A percentile compares a stretch with the other conserved stretches of the same genome.
These are phyloP conservation scores for Hyperoplus lanceolatus DNA, from an alignment of 2,797 vertebrate genomes.

Conservation along the genomic window DNA sequence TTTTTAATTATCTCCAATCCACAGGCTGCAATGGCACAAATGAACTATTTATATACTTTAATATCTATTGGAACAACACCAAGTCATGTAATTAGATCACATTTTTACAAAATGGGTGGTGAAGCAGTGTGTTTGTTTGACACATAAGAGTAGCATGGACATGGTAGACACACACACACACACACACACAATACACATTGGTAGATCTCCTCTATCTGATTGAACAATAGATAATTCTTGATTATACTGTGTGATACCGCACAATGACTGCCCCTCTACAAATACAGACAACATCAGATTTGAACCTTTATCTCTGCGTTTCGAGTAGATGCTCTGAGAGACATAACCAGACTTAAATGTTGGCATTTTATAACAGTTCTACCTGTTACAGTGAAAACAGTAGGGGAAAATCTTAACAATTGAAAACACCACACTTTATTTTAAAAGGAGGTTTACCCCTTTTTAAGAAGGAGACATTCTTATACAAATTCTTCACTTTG, in stretches of 20 bases:
- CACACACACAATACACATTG: slow-evolving; percentile 31
- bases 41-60: slow-evolving; percentile 23
- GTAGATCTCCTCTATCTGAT: slow-evolving; percentile 51
- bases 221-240: slow-evolving; percentile 49
- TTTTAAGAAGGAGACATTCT: slow-evolving; percentile 29
- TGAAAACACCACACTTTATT: slow-evolving; percentile 34
- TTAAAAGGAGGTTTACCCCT: slow-evolving; percentile 31
- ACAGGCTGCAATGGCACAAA: slow-evolving; percentile 44
- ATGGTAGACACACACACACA: slow-evolving; percentile 38
- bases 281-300: slow-evolving; percentile 25
- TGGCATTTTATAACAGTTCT: slow-evolving; percentile 42
- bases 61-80: slow-evolving; percentile 30
- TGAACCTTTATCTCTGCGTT: slow-evolving; percentile 17
- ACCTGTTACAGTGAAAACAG: slow-evolving; percentile 36
- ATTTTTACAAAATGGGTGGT: slow-evolving; percentile 37
- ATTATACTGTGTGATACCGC: slow-evolving; percentile 46
- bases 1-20: slow-evolving; percentile 15
- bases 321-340: slow-evolving; percentile 23
- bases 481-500: slow-evolving; percentile 32
- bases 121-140: slow-evolving; percentile 54
- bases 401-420: slow-evolving; percentile 22
- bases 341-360: slow-evolving; percentile 45
- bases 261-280: slow-evolving; percentile 40
- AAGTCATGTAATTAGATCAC: slow-evolving; percentile 35
- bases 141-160: slow-evolving; percentile 35